Evolutionary conservation across 2,113 vertebrate species (phyloP), one percentile per base, ranked within the genome.

Genomic region (Romanogobio albipinnatus): DNA sequence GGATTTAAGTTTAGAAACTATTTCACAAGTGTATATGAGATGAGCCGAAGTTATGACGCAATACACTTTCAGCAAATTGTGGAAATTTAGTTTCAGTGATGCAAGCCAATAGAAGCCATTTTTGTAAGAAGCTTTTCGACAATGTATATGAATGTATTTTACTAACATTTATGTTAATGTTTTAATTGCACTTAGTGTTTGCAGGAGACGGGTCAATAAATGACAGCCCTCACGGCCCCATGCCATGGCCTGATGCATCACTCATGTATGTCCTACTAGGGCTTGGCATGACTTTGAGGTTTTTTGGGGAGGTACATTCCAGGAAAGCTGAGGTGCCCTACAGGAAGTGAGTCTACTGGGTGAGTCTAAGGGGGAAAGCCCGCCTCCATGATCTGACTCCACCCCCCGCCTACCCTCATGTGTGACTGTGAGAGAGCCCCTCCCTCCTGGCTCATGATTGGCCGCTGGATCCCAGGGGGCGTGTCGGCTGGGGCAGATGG

Each of bases 321-420:
- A 87, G 90, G 91, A 83, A 91, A 93, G 90, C 89, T 87, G 85
- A 90, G 86, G 88, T 88, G 90, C 89, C 86, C 91, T 84, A 76
- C 84, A 90, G 89, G 87, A 84, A 89, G 93, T 90, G 92, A 87
- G 68, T 86, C 87, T 43, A 64, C 85, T 86, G 92, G 93, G 93
- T 93, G 91, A 91, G 90, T 90, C 93, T 93, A 92, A 39, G 33
- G 90, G 92, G 91, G 89, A 93, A 87, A 94, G 93, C 95, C 93
- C 91, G 94, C 92, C 92, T 94, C 94, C 93, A 90, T 93, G 93
- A 93, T 94, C 94, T 93, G 95, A 71, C 93, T 93, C 94, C 95
- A 94, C 93, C 93, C 95, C 92, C 91, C 94, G 97, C 97, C 97
- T 99, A 99, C 98, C 97, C 97, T 99, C 97, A 91, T 96, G 94